phyloP scores from a whole-genome alignment of 1,140 invertebrate genomes.

The Vanessa tameamea region DNA sequence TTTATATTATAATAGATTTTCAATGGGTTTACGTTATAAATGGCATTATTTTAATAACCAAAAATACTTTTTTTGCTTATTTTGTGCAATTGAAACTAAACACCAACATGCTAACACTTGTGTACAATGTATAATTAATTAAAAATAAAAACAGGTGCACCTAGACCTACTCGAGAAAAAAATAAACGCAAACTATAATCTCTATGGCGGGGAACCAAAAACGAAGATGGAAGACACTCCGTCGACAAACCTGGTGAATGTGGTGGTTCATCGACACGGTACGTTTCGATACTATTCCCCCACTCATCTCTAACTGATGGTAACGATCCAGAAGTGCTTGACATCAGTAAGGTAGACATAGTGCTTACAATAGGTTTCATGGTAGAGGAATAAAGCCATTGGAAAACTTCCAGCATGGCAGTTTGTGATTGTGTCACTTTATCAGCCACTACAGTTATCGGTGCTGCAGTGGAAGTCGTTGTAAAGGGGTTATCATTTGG shows the following conservation, averaged over 20 bases:
- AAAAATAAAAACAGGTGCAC: conserved; percentile 37
- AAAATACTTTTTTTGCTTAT: background rate
- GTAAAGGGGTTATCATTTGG: conserved; percentile 79
- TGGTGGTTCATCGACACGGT: conserved; percentile 78
- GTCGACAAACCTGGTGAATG: conserved; percentile 77
- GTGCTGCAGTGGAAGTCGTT: conserved; percentile 70
- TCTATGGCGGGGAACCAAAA: conserved; percentile 62
- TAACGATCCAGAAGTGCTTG: conserved; percentile 56
- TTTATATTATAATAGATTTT: background rate
- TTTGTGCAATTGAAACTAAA: conserved; percentile 29
- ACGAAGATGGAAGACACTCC: conserved; percentile 66
- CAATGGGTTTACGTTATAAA: background rate
- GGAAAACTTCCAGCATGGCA: conserved; percentile 79
- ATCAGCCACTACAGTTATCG: conserved; percentile 67
- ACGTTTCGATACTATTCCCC: conserved; percentile 73
- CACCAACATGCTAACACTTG: conserved; percentile 30
- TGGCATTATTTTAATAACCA: background rate
- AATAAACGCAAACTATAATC: conserved; percentile 65
- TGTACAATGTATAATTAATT: conserved; percentile 11
- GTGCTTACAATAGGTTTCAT: conserved; percentile 74
- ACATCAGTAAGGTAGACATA: conserved; percentile 61
- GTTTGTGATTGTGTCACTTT: conserved; percentile 75
- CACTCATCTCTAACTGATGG: conserved; percentile 70
- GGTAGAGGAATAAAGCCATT: conserved; percentile 75
- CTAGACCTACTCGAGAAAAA: conserved; percentile 51